Base-by-base conservation (phyloP, 2,888 invertebrate species). In the Cremastobaeus sp. region DNA sequence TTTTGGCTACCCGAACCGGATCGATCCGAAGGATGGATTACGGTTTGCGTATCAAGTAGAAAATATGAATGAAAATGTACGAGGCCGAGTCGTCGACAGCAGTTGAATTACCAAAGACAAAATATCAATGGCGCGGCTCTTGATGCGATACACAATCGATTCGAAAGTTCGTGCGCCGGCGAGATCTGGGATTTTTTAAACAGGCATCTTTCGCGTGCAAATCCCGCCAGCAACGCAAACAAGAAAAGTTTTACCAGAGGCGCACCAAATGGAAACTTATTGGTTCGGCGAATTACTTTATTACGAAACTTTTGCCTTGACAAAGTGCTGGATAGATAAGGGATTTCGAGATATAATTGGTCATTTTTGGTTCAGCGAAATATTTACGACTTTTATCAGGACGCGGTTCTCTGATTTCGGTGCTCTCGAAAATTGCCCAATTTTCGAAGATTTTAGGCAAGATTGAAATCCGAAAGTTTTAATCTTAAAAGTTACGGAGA, bases 191-290 rank as follows among this genome's bases (percentile, higher is more conserved):
- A 20, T 15, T 48, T 57, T 57, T 43, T 20, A n/a, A 34, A 28
- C 45, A 34, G 39, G 17, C 34, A 15, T 52, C 35, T 11, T 59
- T 20, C 21, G 21, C 6, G 59, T 30, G 43, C 54, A 59, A 68
- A 59, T 59, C 52, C 45, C 59, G 28, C 9, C 18, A 41, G 59
- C 28, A 68, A 68, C 39, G 37, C 57, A 68, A 68, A 68, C 68
- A 59, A 68, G 68, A 68, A 68, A 68, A 68, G 68, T 68, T 68
- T 57, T 9, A 9, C 28, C 9, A 15, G 17, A 50, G 52, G 45
- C 35, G 68, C 59, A 68, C 59, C 68, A 57, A 59, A 68, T 59
- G 45, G 50, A 59, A 59, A 68, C 50, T 45, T 68, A 68, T 68
- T 59, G 59, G 47, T 45, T 68, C 34, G 28, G 41, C 25, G 15